Conservation (phyloP, 1,140 invertebrate genomes). For the Cotesia chilonis region DNA sequence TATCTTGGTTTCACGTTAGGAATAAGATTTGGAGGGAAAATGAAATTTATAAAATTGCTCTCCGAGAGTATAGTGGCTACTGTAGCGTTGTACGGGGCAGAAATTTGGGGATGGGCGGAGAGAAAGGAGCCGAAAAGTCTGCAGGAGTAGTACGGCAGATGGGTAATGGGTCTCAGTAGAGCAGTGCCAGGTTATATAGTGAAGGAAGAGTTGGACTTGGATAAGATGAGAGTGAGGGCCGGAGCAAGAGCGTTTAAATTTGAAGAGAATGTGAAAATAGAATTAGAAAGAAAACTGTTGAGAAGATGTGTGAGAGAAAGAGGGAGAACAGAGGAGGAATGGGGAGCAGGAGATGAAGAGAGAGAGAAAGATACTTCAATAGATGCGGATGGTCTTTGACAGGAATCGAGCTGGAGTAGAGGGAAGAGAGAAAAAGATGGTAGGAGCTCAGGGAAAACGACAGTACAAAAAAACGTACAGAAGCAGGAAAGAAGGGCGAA, state of each 20-base stretch:
- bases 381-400: neutral
- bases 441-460: neutral
- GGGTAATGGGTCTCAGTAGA: no score
- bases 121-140: no score
- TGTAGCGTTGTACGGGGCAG: constrained; percentile 23
- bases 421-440: neutral
- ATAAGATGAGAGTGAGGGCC: no score
- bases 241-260: neutral
- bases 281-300: neutral
- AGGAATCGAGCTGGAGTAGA: neutral
- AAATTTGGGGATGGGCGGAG: neutral
- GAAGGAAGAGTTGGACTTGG: no score
- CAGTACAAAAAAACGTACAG: neutral
- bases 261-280: neutral
- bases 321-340: neutral
- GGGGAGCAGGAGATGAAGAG: neutral
- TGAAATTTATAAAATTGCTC: constrained; percentile 11
- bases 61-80: constrained; percentile 25
- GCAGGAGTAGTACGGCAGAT: no score
- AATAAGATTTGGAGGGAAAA: constrained; percentile 23
- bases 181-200: no score
- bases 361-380: neutral
- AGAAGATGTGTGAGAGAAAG: neutral
- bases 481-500: neutral
- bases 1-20: constrained; percentile 5